These are phyloP conservation scores for Pogonus chalceus DNA, from an alignment of 1,140 invertebrate genomes.

Conservation along the genomic window DNA sequence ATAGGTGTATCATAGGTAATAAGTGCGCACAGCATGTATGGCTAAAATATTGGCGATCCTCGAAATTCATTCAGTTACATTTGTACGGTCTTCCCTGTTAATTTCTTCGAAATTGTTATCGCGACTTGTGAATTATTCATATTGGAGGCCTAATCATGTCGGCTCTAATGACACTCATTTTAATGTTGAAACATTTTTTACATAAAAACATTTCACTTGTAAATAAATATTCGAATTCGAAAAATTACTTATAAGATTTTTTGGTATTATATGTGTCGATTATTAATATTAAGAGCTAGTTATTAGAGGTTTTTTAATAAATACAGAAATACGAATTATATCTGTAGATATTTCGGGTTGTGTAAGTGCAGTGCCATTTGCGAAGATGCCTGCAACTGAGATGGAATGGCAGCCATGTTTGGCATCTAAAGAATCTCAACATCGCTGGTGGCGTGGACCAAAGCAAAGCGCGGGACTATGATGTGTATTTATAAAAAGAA, in stretches of 20 bases:
- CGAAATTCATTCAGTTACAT: neutral
- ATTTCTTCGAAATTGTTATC: slow-evolving; percentile 7
- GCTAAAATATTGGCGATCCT: neutral
- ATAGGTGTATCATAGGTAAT: neutral
- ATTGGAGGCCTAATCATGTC: slow-evolving; percentile 5
- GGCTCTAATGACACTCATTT: slow-evolving; percentile 1
- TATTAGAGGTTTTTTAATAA: slow-evolving; percentile 6
- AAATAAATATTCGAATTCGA: slow-evolving; percentile 6
- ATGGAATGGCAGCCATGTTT: slow-evolving; percentile 5
- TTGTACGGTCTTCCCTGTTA: slow-evolving; percentile 5
- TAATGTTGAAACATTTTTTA: neutral
- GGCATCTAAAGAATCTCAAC: slow-evolving; percentile 4
- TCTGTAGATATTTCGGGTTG: neutral
- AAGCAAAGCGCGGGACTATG: slow-evolving; percentile 2
- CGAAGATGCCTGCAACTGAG: neutral
- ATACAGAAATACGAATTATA: slow-evolving; percentile 3
- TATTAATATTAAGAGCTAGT: slow-evolving; percentile 3
- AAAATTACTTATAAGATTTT: neutral
- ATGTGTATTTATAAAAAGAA: neutral
- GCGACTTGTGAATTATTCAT: slow-evolving; percentile 1
- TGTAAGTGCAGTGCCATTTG: neutral
- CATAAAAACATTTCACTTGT: neutral
- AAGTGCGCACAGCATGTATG: slow-evolving; percentile 1
- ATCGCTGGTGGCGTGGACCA: slow-evolving; percentile 10
- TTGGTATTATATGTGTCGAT: neutral